Conservation (phyloP, 2,888 invertebrate genomes). For the Cenopis cana region DNA sequence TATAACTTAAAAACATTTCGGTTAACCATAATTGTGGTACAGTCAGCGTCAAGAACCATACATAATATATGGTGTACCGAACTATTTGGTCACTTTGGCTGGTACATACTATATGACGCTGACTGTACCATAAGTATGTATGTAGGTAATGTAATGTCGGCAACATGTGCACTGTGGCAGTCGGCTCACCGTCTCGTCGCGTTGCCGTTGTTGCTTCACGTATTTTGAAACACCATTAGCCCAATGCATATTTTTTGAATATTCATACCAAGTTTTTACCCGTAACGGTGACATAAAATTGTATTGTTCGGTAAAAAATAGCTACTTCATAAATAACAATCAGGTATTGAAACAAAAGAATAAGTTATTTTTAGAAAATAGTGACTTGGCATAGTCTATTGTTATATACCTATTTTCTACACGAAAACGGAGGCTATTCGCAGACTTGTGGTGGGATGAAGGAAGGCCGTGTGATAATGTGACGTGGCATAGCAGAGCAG, state of each 20-base stretch:
- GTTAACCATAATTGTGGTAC: neutral
- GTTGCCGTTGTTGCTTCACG: slow-evolving; percentile 28
- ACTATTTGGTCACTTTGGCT: too few species aligned
- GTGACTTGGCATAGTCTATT: slow-evolving; percentile 49
- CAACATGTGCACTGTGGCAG: neutral
- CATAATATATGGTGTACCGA: too few species aligned
- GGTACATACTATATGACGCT: too few species aligned
- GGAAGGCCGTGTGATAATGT: neutral
- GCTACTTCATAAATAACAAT: slow-evolving; percentile 72
- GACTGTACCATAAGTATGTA: too few species aligned
- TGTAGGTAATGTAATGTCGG: too few species aligned
- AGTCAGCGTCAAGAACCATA: too few species aligned
- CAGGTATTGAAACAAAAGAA: slow-evolving; percentile 68
- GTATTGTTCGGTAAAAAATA: slow-evolving; percentile 77
- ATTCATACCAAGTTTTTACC: slow-evolving; percentile 76
- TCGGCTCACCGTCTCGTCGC: neutral
- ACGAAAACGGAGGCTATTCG: slow-evolving; percentile 52
- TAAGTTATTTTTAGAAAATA: slow-evolving; percentile 64
- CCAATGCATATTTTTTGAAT: slow-evolving; percentile 57
- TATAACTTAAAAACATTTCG: neutral
- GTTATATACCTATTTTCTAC: slow-evolving; percentile 48
- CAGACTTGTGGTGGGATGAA: slow-evolving; percentile 43
- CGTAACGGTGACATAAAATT: slow-evolving; percentile 78
- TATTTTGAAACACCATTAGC: slow-evolving; percentile 46
- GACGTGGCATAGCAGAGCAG: too few species aligned